Base-by-base conservation (phyloP, 1,140 invertebrate genomes). In the Drosophila tristis region DNA sequence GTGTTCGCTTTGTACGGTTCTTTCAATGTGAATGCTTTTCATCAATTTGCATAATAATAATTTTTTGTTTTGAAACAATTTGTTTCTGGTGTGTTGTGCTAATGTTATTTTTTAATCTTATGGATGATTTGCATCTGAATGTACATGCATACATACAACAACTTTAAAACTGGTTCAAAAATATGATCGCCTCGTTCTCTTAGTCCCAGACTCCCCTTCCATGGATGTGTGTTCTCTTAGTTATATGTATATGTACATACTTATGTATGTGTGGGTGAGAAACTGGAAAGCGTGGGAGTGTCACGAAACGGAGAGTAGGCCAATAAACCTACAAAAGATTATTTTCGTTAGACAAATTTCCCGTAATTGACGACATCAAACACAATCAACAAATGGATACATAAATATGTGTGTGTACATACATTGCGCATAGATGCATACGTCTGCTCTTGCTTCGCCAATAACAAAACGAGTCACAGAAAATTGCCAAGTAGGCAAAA, bases 41-140 rank as follows among this genome's bases (percentile, higher is more conserved):
- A 62, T 74, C 65, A 31, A 75, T 50, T 66, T 71, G 50, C 57
- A 63, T 68, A 68, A 71, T 56, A 74, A 61, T 65, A 47, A 53
- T 63, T 58, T 71, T 56, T 53, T 61, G 39, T 59, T 67, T 39
- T 39, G 35, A 39, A 13, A 13, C 0, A 39, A 39, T 39, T 39
- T 39, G 11, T 39, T 39, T 1, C 11, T 39, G 35, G 35, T 13
- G 35, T 39, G 35, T 11, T 13, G 35, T 39, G 8, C 31, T 31
- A 35, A 26, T 25, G 20, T 45, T 53, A 54, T 60, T 42, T 53
- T 58, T 66, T 65, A 57, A 13, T 39, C 11, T 4, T 39, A 39
- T 39, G 11, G 11, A 13, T 39, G 11, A 5, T 4, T 39, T 13
- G 35, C 35, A 39, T 39, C 35, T 35, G 31, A 5, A 39, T 39